Evolutionary conservation across 2,888 invertebrate species (phyloP).

Genomic region (Caenorhabditis angaria): DNA sequence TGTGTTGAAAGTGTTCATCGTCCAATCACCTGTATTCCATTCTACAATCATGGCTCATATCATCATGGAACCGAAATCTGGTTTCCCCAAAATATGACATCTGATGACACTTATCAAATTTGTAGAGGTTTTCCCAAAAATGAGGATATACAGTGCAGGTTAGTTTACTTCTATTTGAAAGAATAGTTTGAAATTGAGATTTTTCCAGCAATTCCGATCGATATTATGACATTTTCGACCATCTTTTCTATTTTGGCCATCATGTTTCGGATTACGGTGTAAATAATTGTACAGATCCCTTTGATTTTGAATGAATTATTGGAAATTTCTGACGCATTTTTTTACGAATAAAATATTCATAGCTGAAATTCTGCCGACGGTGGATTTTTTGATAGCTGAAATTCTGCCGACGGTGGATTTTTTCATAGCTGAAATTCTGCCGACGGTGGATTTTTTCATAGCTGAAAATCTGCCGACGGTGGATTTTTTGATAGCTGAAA

Average conservation of each 20-base stretch:
- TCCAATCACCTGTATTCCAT: conserved; percentile 47
- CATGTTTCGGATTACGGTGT: conserved; percentile 56
- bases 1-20: conserved; percentile 48
- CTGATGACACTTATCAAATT: conserved; percentile 45
- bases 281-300: background rate
- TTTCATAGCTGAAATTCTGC: too few species aligned
- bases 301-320: too few species aligned
- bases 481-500: too few species aligned
- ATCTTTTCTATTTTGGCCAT: conserved; percentile 65
- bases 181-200: background rate
- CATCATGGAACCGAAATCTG: conserved; percentile 70
- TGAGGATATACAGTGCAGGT: conserved; percentile 67
- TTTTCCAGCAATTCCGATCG: background rate
- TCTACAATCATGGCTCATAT: conserved; percentile 67
- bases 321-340: too few species aligned
- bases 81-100: conserved; percentile 63
- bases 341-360: too few species aligned
- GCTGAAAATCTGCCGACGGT: too few species aligned
- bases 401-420: too few species aligned
- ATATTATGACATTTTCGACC: background rate
- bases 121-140: conserved; percentile 64
- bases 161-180: background rate
- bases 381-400: too few species aligned
- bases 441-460: too few species aligned
- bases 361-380: too few species aligned